A percentile compares a stretch with the other conserved stretches of the same genome.
Conservation (phyloP, 2,113 vertebrate genomes). For the Bos javanicus region DNA sequence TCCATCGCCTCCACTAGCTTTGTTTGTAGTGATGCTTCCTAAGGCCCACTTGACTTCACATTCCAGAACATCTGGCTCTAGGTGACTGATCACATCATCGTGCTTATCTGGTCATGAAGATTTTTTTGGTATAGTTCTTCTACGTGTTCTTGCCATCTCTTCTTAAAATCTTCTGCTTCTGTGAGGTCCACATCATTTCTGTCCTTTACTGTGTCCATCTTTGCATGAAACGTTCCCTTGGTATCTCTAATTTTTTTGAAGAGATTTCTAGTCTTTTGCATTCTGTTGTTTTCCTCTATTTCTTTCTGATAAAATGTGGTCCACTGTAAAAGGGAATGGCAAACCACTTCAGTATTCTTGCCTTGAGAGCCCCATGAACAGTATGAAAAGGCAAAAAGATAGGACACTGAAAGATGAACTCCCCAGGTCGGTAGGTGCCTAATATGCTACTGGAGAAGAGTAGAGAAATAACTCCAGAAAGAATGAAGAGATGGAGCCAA, state of each 20-base stretch:
- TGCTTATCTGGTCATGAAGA: background rate
- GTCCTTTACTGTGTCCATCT: background rate
- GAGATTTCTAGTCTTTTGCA: background rate
- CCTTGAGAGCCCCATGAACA: background rate
- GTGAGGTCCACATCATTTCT: background rate
- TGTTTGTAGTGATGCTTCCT: background rate
- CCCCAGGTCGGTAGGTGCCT: background rate
- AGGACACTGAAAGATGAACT: background rate
- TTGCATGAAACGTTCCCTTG: background rate
- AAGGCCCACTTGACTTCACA: background rate
- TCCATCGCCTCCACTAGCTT: background rate
- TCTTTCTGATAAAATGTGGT: background rate
- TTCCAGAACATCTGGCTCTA: background rate
- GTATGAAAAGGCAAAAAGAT: background rate
- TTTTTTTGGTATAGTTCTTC: background rate
- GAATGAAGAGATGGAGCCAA: background rate
- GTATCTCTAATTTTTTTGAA: background rate
- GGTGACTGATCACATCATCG: background rate
- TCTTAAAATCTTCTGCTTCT: background rate
- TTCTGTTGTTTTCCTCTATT: background rate
- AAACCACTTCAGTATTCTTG: background rate
- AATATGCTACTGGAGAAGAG: background rate
- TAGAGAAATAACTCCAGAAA: background rate
- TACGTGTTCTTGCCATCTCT: background rate
- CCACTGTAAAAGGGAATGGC: background rate